Evolutionary conservation across 2,888 invertebrate species (phyloP), one percentile per base, ranked within the genome.

Genomic region (Chesias legatella): DNA sequence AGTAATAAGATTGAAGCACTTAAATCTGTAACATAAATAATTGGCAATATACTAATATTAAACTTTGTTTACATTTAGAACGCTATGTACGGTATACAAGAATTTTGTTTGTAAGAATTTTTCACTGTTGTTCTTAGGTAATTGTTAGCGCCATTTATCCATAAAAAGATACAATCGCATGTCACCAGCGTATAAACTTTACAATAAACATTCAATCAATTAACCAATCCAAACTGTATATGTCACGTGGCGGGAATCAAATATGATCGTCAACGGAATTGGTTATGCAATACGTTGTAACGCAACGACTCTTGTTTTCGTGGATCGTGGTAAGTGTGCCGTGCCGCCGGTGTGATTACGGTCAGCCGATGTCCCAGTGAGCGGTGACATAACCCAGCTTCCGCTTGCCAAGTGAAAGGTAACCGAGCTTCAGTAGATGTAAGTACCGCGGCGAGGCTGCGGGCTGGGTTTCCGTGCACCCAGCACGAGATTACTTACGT

Each of bases 291-390:
- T 62, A 75, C 38, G 38, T 76, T 72, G 74, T 77, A 30, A 80
- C 79, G 83, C 80, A 81, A 83, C 71, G 64, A 42, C 41, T 42
- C 65, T 74, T 82, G 80, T 82, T 83, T 83, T 82, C 79, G 78
- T 79, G 74, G 79, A 77, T 79, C 80, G 80, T 67, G 72, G 75
- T 80, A 86, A 88, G 83, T 85, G 73, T 85, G 85, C 72, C n/a
- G n/a, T n/a, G n/a, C n/a, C n/a, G n/a, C n/a, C 85, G 79, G 65
- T 57, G 67, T 66, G 74, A 84, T 83, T 77, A 72, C 84, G 84
- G 83, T 82, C 83, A 81, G 72, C 68, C 70, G 77, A 74, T 85
- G 85, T 75, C 84, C 84, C 79, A 84, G 69, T 80, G 71, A 63
- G 70, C 47, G 32, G 50, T 86, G 84, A 85, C 80, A 82, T 85